Conservation (phyloP, 2,113 vertebrate genomes). For the Motacilla tschutschensis region DNA sequence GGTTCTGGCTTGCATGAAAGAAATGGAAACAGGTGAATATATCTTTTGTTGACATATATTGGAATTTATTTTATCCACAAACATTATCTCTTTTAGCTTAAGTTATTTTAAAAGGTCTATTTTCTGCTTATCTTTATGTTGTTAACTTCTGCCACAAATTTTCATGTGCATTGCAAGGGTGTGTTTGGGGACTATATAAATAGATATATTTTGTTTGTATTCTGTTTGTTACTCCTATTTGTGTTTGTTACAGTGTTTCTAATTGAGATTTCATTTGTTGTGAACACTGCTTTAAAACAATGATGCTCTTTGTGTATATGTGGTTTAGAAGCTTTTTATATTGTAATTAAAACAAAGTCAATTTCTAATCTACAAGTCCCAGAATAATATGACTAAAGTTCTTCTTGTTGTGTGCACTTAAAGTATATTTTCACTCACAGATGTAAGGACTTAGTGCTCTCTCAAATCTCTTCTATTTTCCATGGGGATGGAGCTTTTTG, state of each 20-base stretch:
- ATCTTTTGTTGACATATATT: neutral
- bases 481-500: neutral
- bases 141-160: neutral
- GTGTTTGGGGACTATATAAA: neutral
- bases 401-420: neutral
- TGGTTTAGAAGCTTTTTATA: neutral
- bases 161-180: neutral
- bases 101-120: neutral
- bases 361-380: neutral
- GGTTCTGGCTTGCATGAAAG: conserved; percentile 91
- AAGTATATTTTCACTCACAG: neutral
- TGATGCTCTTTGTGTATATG: neutral
- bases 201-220: neutral
- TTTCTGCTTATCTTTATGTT: neutral
- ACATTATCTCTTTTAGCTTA: neutral
- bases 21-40: conserved; percentile 85
- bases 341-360: neutral
- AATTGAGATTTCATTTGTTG: neutral
- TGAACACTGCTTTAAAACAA: neutral
- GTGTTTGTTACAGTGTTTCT: neutral
- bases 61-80: neutral
- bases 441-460: neutral
- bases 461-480: neutral
- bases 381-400: neutral
- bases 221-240: neutral